Evolutionary conservation across 1,140 invertebrate genomes (phyloP), one percentile per base, ranked within the genome.

Genomic region (Drosophila burlai): DNA sequence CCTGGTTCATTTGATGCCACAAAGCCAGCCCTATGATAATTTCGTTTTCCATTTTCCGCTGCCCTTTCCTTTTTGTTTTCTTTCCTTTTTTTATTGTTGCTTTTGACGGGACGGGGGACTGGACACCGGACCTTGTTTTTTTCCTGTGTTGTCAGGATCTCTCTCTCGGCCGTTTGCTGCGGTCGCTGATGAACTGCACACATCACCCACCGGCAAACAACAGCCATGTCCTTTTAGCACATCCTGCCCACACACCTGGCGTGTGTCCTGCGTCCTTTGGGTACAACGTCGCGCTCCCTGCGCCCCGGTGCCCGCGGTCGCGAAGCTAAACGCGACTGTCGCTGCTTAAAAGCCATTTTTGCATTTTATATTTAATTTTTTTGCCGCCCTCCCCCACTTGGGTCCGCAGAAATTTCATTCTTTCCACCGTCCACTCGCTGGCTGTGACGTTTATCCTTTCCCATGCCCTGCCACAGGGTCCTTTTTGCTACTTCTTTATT

Each of bases 311-410:
- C 2, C 40, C 34, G 29, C 34, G 45, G 52, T 36, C 61, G 40
- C 66, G 38, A 42, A 43, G 64, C 71, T 83, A 74, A 83, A 87
- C 84, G 80, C 81, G 84, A 80, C 83, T 78, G 80, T 78, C 81
- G 76, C 80, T 89, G 80, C 84, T 87, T 89, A 89, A 87, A 87
- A 87, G 84, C 81, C 68, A 87, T 87, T 87, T 87, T 87, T 89
- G 83, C 83, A 89, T 87, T 83, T 89, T 87, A 89, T 81, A 87
- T 87, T 83, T 83, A 81, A 83, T 89, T 89, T 87, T 83, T 80
- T 69, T 63, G 43, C 9, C 36, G 21, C 11, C 16, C 16, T 10
- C 40, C 64, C 13, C 18, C 36, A 38, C 36, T 38, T 5, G 43
- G 43, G 38, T 13, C 18, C 21, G 31, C n/a, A 24, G 58, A 46